A percentile compares a stretch with the other conserved stretches of the same genome.
phyloP scores from a whole-genome alignment of 2,888 invertebrate species.

The Cactoblastis cactorum region DNA sequence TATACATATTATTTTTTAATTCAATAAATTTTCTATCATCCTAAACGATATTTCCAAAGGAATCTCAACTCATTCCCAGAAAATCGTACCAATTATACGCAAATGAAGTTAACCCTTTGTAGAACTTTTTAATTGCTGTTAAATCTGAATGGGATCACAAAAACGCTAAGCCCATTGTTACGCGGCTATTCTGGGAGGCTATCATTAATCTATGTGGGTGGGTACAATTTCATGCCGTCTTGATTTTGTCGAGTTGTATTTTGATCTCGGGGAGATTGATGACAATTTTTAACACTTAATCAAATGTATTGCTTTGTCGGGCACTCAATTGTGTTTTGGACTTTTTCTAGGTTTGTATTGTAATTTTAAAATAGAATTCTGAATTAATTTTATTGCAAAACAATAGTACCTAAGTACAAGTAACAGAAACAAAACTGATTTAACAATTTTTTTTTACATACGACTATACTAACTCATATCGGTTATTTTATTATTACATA shows the following conservation, averaged over 20 bases:
- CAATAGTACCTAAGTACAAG: too few relatives aligned
- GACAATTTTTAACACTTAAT: constrained; percentile 13
- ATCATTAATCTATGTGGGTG: constrained; percentile 72
- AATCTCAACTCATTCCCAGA: constrained; percentile 26
- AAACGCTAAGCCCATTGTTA: constrained; percentile 52
- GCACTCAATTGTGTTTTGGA: constrained; percentile 9
- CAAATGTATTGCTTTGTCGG: constrained; percentile 9
- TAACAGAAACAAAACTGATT: too few relatives aligned
- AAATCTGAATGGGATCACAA: constrained; percentile 69
- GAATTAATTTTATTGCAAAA: too few relatives aligned
- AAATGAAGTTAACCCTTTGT: constrained; percentile 69
- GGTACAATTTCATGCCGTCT: constrained; percentile 50
- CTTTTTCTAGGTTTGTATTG: not conserved
- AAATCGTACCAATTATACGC: constrained; percentile 60
- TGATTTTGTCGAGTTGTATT: constrained; percentile 31
- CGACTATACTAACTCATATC: too few relatives aligned
- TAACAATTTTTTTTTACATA: too few relatives aligned
- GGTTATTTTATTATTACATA: too few relatives aligned
- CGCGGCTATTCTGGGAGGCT: constrained; percentile 20
- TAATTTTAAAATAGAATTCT: too few relatives aligned
- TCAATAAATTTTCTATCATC: not conserved
- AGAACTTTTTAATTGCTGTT: constrained; percentile 76
- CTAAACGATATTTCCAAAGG: constrained; percentile 1
- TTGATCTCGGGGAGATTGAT: constrained; percentile 16
- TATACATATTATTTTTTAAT: not conserved